These are phyloP conservation scores for Megalopta genalis DNA, from an alignment of 1,140 invertebrate genomes.

Conservation along the genomic window DNA sequence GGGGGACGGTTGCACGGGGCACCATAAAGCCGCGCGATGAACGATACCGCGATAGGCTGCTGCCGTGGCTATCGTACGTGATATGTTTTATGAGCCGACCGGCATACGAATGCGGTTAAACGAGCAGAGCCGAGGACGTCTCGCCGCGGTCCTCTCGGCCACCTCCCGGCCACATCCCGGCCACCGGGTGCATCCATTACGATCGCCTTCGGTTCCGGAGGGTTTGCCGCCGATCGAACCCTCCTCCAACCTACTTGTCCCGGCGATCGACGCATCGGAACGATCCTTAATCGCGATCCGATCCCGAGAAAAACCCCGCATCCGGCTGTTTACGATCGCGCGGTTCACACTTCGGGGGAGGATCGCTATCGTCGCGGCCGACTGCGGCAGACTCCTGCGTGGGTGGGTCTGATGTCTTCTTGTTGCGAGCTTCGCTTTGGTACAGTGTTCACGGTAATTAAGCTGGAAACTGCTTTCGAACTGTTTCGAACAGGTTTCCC, in stretches of 20 bases:
- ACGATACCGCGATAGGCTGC: constrained; percentile 65
- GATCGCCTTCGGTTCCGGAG: constrained; percentile 6
- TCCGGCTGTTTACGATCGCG: neutral
- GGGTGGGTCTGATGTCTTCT: neutral
- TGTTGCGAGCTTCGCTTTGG: neutral
- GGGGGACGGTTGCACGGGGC: constrained; percentile 30
- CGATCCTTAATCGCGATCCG: constrained; percentile 1
- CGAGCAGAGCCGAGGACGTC: constrained; percentile 27
- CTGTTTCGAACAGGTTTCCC: no score
- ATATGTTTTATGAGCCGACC: constrained; percentile 67
- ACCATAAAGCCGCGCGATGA: constrained; percentile 71
- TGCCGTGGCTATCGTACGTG: constrained; percentile 43
- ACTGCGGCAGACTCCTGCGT: neutral
- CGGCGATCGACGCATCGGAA: neutral
- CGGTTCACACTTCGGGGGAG: neutral
- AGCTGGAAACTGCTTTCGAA: no score
- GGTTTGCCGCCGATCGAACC: constrained; percentile 1
- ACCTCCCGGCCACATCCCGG: neutral
- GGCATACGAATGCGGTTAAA: constrained; percentile 59
- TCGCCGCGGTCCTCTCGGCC: neutral
- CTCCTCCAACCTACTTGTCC: neutral
- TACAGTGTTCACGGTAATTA: neutral
- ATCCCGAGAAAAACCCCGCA: neutral
- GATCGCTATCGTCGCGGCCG: neutral
- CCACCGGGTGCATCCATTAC: constrained; percentile 24